Evolutionary conservation across 2,797 vertebrate species (phyloP).

Genomic region (Scyliorhinus canicula): DNA sequence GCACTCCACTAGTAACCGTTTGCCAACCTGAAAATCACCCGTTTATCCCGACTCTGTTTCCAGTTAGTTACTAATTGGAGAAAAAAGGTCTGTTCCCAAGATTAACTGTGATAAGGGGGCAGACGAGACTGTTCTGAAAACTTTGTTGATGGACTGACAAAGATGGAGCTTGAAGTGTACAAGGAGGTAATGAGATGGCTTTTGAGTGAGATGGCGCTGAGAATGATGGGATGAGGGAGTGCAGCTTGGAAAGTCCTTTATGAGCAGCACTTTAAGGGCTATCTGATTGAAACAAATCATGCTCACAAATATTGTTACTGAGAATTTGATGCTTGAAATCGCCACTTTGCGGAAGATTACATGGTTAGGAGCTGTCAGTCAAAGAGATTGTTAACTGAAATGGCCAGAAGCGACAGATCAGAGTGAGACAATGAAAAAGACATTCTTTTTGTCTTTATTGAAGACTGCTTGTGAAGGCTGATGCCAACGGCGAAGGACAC

Average conservation of each 20-base stretch:
- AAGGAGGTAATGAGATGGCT: not conserved
- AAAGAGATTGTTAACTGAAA: not conserved
- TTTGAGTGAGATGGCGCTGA: not conserved
- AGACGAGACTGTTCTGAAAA: not conserved
- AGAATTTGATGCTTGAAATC: conserved; percentile 13
- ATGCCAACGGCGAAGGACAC: not conserved
- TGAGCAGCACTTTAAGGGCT: not conserved
- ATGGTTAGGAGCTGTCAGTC: conserved; percentile 13
- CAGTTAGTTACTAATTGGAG: not conserved
- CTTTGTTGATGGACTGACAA: not conserved
- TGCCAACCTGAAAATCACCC: not conserved
- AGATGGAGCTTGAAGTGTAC: not conserved
- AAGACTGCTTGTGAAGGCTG: not conserved
- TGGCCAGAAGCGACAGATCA: not conserved
- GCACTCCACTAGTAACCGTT: not conserved
- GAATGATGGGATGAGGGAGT: conserved; percentile 7
- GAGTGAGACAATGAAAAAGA: not conserved
- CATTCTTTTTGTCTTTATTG: not conserved
- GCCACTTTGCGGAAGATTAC: not conserved
- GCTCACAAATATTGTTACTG: not conserved
- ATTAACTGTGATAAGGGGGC: not conserved
- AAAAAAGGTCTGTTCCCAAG: not conserved
- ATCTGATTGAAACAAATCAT: conserved; percentile 14
- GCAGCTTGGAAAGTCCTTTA: not conserved
- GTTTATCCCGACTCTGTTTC: not conserved